Evolutionary conservation across 2,113 vertebrate species (phyloP).

Genomic region (Neogobius melanostomus): DNA sequence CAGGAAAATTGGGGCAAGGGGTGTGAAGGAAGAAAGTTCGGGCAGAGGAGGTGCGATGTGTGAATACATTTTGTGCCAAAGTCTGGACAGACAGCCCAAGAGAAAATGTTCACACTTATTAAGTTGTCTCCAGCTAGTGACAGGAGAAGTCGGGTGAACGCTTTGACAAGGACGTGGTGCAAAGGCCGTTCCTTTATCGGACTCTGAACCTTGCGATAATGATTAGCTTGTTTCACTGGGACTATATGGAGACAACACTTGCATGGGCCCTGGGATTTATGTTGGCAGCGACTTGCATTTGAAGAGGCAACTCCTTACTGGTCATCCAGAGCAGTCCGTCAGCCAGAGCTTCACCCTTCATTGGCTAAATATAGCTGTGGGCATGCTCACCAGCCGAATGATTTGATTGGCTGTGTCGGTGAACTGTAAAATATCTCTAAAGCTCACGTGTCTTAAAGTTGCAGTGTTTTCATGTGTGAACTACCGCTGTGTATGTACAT

Average conservation of each 20-base stretch:
- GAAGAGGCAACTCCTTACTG: constrained; percentile 42
- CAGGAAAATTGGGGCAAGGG: constrained; percentile 23
- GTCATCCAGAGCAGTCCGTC: constrained; percentile 43
- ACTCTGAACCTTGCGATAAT: constrained; percentile 54
- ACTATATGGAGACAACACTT: constrained; percentile 8
- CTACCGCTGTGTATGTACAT: background rate
- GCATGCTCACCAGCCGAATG: constrained; percentile 32
- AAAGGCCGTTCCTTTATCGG: constrained; percentile 40
- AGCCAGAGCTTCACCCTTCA: constrained; percentile 44
- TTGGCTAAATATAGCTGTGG: constrained; percentile 53
- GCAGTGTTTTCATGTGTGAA: constrained; percentile 5
- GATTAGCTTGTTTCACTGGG: constrained; percentile 38
- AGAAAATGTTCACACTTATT: constrained; percentile 48
- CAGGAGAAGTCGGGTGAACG: constrained; percentile 6
- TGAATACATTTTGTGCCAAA: constrained; percentile 26
- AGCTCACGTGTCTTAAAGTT: constrained; percentile 5
- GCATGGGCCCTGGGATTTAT: background rate
- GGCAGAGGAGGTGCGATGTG: constrained; percentile 3
- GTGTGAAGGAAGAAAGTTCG: constrained; percentile 30
- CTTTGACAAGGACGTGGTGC: constrained; percentile 27
- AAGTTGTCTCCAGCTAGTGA: constrained; percentile 30
- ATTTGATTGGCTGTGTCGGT: constrained; percentile 50
- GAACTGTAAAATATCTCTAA: constrained; percentile 41
- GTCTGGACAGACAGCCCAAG: constrained; percentile 9
- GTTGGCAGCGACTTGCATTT: constrained; percentile 37